Conservation (phyloP, 1,140 invertebrate species). For the Drosophila kikkawai region DNA sequence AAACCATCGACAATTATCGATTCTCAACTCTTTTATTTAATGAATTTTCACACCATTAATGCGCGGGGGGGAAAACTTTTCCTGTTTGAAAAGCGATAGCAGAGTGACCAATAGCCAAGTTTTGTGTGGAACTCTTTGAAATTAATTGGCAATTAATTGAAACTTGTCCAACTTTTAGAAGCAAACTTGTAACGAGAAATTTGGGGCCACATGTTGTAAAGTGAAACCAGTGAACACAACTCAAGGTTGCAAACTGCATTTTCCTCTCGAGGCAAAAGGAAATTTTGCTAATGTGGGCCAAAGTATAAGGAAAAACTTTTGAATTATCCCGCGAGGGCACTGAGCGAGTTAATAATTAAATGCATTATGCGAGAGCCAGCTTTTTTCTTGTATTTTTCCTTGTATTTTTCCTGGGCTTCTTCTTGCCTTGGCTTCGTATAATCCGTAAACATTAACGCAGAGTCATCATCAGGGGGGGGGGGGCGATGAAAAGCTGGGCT, state of each 20-base stretch:
- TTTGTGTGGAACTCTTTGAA: slow-evolving; percentile 27
- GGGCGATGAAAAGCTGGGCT: not conserved
- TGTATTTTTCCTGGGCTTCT: slow-evolving; percentile 23
- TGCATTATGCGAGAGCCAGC: slow-evolving; percentile 49
- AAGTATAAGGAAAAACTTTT: slow-evolving; percentile 41
- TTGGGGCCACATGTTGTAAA: slow-evolving; percentile 10
- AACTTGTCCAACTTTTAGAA: slow-evolving; percentile 52
- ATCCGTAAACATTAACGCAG: slow-evolving; percentile 68
- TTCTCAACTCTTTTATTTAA: slow-evolving; percentile 19
- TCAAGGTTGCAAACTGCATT: slow-evolving; percentile 27
- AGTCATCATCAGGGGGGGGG: not conserved
- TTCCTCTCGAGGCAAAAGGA: slow-evolving; percentile 27
- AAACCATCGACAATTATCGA: slow-evolving; percentile 15
- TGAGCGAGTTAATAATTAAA: slow-evolving; percentile 70
- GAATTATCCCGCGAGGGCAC: slow-evolving; percentile 19
- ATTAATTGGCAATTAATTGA: slow-evolving; percentile 82
- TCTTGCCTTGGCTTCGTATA: slow-evolving; percentile 43
- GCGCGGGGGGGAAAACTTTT: not conserved
- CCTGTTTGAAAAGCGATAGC: not conserved
- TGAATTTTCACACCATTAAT: slow-evolving; percentile 40
- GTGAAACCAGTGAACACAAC: slow-evolving; percentile 13
- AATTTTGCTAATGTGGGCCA: slow-evolving; percentile 69
- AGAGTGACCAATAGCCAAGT: slow-evolving; percentile 33
- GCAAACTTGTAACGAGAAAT: slow-evolving; percentile 37
- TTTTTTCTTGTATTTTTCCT: slow-evolving; percentile 18